Evolutionary conservation across 2,113 vertebrate species (phyloP), one percentile per base, ranked within the genome.

Genomic region (Eulacestoma nigropectus): DNA sequence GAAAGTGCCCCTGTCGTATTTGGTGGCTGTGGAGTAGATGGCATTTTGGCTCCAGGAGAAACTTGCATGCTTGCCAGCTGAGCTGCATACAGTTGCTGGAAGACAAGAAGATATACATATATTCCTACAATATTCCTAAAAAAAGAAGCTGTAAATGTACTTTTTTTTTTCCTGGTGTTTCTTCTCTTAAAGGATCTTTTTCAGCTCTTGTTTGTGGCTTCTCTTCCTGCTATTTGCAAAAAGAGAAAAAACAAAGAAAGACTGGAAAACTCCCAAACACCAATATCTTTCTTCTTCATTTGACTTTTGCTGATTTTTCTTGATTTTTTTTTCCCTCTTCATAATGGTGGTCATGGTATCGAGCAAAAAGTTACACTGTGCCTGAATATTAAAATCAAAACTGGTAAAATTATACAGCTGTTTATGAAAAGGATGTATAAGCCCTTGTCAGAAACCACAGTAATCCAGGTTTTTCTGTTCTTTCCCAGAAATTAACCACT

Each of bases 41-140:
- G 98, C 98, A 99, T 99, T 98, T 99, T 99, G 98, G 99, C 98
- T 98, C 99, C 99, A 93, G 99, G 99, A 97, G 99, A 99, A 98
- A 99, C 98, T 98, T 99, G 99, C 99, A 99, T 99, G 98, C 98
- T 99, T 98, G 99, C 99, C 97, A 99, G 98, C 98, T 99, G 99
- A 97, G 99, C 99, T 75, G 99, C 99, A 94, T 99, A 99, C 97
- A 99, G 98, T 98, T 99, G 99, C 99, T 99, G 98, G 92, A 98
- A 98, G 96, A 98, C 73, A 98, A 97, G 96, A 97, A 95, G 87
- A 97, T 96, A 97, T 96, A 98, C 77, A 92, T 62, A 17, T 80
- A 95, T 91, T 95, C 75, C 83, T 89, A 74, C 80, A 95, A 88
- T 50, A 87, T n/a, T 84, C 75, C 93, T 94, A 50, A 41, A 89